Evolutionary conservation across 2,113 vertebrate genomes (phyloP).

Genomic region (Steatornis caripensis): DNA sequence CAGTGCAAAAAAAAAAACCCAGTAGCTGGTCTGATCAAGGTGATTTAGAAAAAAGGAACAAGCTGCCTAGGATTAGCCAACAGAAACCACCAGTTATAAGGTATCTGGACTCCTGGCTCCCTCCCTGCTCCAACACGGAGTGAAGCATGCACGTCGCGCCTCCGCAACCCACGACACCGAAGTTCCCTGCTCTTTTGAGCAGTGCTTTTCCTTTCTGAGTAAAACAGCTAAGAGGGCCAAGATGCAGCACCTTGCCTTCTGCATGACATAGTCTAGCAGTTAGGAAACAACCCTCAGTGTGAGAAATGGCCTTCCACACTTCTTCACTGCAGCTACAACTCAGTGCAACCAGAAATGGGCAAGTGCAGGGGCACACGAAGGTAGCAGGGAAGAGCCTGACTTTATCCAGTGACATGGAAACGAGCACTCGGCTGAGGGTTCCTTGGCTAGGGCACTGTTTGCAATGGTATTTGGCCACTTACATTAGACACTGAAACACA

Average conservation of each 20-base stretch:
- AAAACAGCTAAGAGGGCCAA: not conserved
- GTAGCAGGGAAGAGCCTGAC: not conserved
- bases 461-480: not conserved
- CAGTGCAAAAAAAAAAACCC: not conserved
- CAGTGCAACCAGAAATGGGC: not conserved
- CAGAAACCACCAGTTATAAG: not conserved
- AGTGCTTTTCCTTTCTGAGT: not conserved
- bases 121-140: not conserved
- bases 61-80: not conserved
- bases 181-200: not conserved
- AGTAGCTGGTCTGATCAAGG: not conserved
- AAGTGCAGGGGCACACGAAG: not conserved
- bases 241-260: not conserved
- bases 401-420: not conserved
- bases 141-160: not conserved
- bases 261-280: not conserved
- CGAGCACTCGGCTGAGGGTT: not conserved
- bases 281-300: not conserved
- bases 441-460: not conserved
- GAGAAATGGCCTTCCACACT: not conserved
- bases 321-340: not conserved
- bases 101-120: not conserved
- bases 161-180: not conserved
- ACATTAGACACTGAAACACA: not conserved
- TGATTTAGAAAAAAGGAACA: not conserved